These are phyloP conservation scores for Halcyon smyrnensis DNA, from an alignment of 2,797 vertebrate genomes.

Conservation along the genomic window DNA sequence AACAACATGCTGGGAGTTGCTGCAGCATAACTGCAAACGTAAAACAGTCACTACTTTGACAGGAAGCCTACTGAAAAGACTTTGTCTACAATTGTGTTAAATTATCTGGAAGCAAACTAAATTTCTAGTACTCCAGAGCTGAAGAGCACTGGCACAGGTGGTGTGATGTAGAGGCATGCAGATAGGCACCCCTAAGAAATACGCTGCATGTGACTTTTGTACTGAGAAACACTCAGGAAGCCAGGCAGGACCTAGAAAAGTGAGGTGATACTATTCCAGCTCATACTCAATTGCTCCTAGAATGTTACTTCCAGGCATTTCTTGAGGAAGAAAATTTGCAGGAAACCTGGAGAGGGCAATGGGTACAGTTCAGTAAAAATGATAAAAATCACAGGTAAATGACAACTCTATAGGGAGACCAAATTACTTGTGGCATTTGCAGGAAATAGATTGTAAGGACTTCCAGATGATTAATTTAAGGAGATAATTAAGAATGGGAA, in stretches of 20 bases:
- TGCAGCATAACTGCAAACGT: conserved; percentile 31
- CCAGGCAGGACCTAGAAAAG: neutral
- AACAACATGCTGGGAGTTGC: neutral
- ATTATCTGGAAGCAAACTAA: neutral
- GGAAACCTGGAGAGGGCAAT: neutral
- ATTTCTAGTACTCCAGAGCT: neutral
- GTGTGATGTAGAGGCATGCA: accelerated
- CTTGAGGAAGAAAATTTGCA: neutral
- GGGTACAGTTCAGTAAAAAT: neutral
- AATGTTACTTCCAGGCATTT: neutral
- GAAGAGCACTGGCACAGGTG: neutral
- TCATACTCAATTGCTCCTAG: neutral
- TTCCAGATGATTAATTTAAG: neutral
- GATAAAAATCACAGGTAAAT: neutral
- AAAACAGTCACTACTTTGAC: neutral
- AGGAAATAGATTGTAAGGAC: neutral
- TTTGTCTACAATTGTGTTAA: neutral
- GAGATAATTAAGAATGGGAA: neutral
- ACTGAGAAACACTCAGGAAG: accelerated
- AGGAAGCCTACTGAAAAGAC: neutral
- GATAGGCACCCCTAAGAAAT: neutral
- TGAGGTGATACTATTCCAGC: neutral
- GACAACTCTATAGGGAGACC: neutral
- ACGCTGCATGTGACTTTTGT: accelerated
- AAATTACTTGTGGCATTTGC: conserved; percentile 4